phyloP scores from a whole-genome alignment of 53 echinoderm and acorn worm genomes.

The Echinarachnius parma region DNA sequence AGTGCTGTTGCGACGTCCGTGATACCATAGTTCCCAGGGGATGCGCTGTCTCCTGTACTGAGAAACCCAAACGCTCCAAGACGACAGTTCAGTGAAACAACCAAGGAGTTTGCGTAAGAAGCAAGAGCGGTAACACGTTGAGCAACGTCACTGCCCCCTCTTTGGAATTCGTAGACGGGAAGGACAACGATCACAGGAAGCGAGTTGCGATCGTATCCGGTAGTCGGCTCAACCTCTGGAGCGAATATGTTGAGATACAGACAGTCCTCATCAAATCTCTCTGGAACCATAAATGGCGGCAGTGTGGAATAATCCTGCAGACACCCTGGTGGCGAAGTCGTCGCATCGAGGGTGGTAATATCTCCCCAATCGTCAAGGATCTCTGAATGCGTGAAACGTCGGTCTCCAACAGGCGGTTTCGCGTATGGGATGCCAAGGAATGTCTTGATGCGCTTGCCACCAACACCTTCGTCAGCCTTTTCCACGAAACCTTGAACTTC shows the following conservation, averaged over 20 bases:
- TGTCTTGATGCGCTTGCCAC: constrained; percentile 15
- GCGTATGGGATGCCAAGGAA: constrained; percentile 74
- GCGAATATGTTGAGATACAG: constrained; percentile 63
- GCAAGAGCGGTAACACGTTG: constrained; percentile 51
- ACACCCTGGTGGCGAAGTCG: constrained; percentile 38
- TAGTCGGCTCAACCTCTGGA: constrained; percentile 8
- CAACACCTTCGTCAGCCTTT: constrained; percentile 13
- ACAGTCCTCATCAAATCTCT: constrained; percentile 40
- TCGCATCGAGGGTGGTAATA: constrained; percentile 14
- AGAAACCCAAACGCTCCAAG: constrained; percentile 74
- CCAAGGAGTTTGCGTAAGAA: constrained; percentile 43
- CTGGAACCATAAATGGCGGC: not conserved
- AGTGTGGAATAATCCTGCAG: not conserved
- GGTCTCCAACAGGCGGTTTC: constrained; percentile 44
- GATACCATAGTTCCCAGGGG: constrained; percentile 75
- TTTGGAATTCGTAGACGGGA: constrained; percentile 25
- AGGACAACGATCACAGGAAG: constrained; percentile 67
- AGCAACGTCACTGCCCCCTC: constrained; percentile 16
- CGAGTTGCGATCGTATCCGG: not conserved
- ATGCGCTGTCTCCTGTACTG: constrained; percentile 43
- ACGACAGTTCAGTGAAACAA: constrained; percentile 65
- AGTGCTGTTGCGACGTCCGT: constrained; percentile 57
- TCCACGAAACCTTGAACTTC: constrained; percentile 1
- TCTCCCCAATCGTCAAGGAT: constrained; percentile 47
- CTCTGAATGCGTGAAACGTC: constrained; percentile 55